Base-by-base conservation (phyloP, 1,140 invertebrate species). In the Plodia interpunctella region DNA sequence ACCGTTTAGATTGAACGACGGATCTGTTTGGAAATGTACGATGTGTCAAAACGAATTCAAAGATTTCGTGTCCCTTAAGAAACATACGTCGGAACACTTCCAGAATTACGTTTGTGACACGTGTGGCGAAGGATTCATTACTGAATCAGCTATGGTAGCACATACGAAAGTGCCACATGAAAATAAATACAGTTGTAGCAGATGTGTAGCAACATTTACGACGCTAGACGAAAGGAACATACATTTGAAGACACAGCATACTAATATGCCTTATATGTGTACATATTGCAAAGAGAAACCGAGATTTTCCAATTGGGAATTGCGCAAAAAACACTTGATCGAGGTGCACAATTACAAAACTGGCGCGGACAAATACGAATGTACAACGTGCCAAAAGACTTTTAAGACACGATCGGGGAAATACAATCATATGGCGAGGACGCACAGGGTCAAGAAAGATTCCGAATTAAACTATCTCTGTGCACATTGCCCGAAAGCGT, bases 71-170 rank as follows among this genome's bases (percentile, higher is more conserved):
- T 80, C 78, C 5, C 57, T 88, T 17, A 85, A 81, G 44, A 86
- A 84, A 18, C 86, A 88, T 28, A 88, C 84, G 0, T 62, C 74
- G 0, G 78, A 80, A 58, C 86, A 88, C 59, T 87, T 86, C 32
- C 80, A 87, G 44, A 88, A 88, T 54, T 88, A 87, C 58, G 84
- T 87, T 5, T 88, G 86, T 53, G 86, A 87, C 57, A 82, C 83
- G 5, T 88, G 86, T 21, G 86, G 86, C 0, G 82, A 85, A 55
- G 84, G 86, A 2, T 89, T 87, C 49, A 85, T 89, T 9, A 87
- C 84, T 0, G 83, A 87, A 66, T 84, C 78, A 0, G 83, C 81
- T 0, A 85, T 89, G 78, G 76, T 86, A 18, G 79, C 84, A 13
- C 86, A 89, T 21, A 85, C 78, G 0, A 89, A 86, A 67, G 78